These are phyloP conservation scores for Stenolophus ochropezus DNA, from an alignment of 2,888 invertebrate genomes.

Conservation along the genomic window DNA sequence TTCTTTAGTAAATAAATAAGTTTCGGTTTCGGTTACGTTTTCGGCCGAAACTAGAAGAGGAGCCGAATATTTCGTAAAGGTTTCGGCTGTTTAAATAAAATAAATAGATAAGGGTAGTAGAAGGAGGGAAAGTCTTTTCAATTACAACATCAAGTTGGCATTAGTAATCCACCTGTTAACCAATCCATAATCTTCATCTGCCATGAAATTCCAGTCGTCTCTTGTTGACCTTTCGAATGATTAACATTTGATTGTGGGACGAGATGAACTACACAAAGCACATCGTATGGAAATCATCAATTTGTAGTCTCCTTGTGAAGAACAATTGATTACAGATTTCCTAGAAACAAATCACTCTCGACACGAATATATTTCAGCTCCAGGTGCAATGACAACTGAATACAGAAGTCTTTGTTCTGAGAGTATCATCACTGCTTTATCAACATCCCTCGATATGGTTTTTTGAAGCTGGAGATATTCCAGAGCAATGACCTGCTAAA, in stretches of 20 bases:
- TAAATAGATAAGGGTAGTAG: no score
- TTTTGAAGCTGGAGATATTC: neutral
- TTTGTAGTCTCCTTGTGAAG: conserved; percentile 34
- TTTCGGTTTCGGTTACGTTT: no score
- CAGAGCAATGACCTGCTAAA: conserved; percentile 31
- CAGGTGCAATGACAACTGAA: neutral
- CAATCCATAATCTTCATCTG: neutral
- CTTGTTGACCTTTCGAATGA: conserved; percentile 27
- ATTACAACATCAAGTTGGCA: neutral
- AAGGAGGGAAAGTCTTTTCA: no score
- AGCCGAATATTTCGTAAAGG: no score
- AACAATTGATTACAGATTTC: conserved; percentile 25
- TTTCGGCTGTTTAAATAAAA: no score
- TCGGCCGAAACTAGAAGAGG: no score
- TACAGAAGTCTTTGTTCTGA: conserved; percentile 3
- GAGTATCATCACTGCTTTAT: neutral
- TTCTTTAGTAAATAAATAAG: no score
- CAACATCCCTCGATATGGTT: conserved; percentile 15
- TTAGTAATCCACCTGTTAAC: conserved; percentile 9
- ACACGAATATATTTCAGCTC: neutral
- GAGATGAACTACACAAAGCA: neutral
- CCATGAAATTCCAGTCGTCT: conserved; percentile 11
- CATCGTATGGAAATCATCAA: conserved; percentile 25
- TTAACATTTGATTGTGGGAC: conserved; percentile 30
- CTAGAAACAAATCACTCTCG: conserved; percentile 6